Base-by-base conservation (phyloP, 2,797 vertebrate genomes). In the Parambassis ranga region DNA sequence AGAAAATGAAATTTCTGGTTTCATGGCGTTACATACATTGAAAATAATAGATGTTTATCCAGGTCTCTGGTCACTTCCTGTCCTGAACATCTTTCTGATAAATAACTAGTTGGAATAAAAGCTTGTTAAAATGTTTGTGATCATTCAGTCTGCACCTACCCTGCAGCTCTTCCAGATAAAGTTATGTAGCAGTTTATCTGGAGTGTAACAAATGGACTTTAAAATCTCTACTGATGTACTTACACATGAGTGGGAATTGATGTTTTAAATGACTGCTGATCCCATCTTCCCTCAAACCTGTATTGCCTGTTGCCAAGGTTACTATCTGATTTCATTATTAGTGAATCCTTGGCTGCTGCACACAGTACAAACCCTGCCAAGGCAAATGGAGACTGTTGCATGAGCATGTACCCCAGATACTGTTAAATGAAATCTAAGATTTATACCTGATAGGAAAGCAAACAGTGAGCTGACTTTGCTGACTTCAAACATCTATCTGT, bases 321-420 rank as follows among this genome's bases (percentile, higher is more conserved):
- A 83, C 81, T 58, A 73, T 83, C 74, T 77, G 55, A 80, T 74
- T 71, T 80, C 73, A 76, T 79, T 82, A 83, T 72, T 53, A 68
- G 73, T 51, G 60, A 69, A 71, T 67, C 71, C 51, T 35, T 49
- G 65, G 55, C 43, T 16, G 62, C 55, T 39, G 60, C 64, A 28
- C 61, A 32, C 27, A 27, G 24, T 43, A 33, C 38, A 55, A 58
- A 60, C 49, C 30, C 61, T 49, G 32, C 41, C 28, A 27, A 27
- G 31, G 31, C 59, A 46, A 46, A 65, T 43, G 27, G 55, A 56
- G 62, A 59, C 55, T 63, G 59, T 69, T 46, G 61, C 36, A 63
- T 28, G 50, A 69, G 49, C 27, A 13, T 13, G 51, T 35, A 38
- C 43, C 49, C 60, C 33, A 7, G 30, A 59, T 49, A 22, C 19